Evolutionary conservation across 2,888 invertebrate genomes (phyloP).

Genomic region (Campoletis raptor): DNA sequence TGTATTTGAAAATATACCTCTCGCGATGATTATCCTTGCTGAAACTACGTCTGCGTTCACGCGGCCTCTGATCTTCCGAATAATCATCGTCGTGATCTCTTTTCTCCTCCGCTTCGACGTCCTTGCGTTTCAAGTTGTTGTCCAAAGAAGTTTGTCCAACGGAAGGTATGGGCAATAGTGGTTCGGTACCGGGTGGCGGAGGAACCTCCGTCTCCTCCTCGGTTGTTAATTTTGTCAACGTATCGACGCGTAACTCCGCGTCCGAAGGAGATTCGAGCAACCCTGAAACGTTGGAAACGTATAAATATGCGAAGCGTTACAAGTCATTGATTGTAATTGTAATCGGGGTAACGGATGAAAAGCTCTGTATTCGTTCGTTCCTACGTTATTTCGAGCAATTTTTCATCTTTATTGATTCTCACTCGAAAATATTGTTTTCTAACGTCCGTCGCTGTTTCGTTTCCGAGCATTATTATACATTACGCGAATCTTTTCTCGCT

Average conservation of each 20-base stretch:
- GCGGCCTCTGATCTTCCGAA: slow-evolving; percentile 78
- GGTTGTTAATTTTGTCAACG: slow-evolving; percentile 74
- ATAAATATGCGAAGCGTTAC: neutral
- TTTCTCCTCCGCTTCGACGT: slow-evolving; percentile 73
- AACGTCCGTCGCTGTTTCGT: slow-evolving; percentile 1
- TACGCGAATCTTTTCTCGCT: slow-evolving; percentile 38
- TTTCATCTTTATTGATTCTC: slow-evolving; percentile 31
- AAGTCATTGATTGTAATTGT: neutral
- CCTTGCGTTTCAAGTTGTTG: slow-evolving; percentile 68
- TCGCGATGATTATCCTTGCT: slow-evolving; percentile 82
- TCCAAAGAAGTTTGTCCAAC: slow-evolving; percentile 70
- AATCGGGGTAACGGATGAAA: neutral
- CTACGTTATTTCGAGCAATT: neutral
- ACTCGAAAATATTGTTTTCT: slow-evolving; percentile 36
- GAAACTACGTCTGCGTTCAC: slow-evolving; percentile 81
- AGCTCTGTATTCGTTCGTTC: neutral
- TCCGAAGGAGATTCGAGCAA: slow-evolving; percentile 75
- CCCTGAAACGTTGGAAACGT: slow-evolving; percentile 42
- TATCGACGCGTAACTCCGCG: slow-evolving; percentile 76
- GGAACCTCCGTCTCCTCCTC: slow-evolving; percentile 83
- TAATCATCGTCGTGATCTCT: slow-evolving; percentile 78
- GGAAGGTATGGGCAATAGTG: slow-evolving; percentile 80
- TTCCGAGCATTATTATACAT: slow-evolving; percentile 47
- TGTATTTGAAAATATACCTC: no score
- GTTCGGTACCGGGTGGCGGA: slow-evolving; percentile 83